These are phyloP conservation scores for Patiria miniata DNA, from an alignment of 35 echinoderm and acorn worm genomes.

Conservation along the genomic window DNA sequence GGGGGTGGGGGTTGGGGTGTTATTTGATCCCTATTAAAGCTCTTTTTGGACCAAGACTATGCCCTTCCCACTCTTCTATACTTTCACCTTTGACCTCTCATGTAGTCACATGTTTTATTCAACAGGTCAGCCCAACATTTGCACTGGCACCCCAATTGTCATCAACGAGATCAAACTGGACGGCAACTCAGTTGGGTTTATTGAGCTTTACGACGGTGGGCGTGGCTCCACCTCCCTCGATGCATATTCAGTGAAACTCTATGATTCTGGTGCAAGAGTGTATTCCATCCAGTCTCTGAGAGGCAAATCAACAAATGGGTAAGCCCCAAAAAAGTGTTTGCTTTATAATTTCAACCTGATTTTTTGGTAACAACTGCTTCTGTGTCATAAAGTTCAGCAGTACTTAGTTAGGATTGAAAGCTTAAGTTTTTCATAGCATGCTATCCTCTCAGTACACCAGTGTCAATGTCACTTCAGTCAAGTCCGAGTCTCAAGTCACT, in stretches of 20 bases:
- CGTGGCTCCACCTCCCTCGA: conserved; percentile 73
- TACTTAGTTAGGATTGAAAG: neutral
- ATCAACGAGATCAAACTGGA: conserved; percentile 89
- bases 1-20: too few relatives aligned
- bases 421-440: too few relatives aligned
- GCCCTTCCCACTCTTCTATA: too few relatives aligned
- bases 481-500: too few relatives aligned
- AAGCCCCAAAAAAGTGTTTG: neutral
- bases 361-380: neutral
- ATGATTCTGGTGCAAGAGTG: neutral
- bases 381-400: neutral
- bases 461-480: too few relatives aligned
- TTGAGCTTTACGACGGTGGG: conserved; percentile 95
- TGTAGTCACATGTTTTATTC: neutral
- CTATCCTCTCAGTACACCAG: too few relatives aligned
- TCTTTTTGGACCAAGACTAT: too few relatives aligned
- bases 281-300: neutral
- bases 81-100: too few relatives aligned
- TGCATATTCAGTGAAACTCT: conserved; percentile 68
- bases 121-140: conserved; percentile 71
- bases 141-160: conserved; percentile 67
- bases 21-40: too few relatives aligned
- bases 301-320: neutral
- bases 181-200: conserved; percentile 63
- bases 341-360: neutral